Conservation (phyloP, 1,140 invertebrate species). For the Trichomalopsis sarcophagae region DNA sequence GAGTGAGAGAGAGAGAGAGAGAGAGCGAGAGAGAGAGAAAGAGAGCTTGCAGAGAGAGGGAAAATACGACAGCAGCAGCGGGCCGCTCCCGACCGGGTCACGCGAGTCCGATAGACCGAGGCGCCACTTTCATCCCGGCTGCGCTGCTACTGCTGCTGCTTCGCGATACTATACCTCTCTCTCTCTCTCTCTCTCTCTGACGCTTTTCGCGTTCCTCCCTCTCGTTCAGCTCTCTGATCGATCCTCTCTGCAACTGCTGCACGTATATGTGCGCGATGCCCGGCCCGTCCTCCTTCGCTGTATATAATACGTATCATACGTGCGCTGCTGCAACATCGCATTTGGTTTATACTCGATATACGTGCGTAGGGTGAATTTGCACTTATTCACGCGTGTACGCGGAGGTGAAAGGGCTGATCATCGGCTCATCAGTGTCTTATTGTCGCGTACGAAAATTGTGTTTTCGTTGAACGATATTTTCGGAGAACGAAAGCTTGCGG, state of each 20-base stretch:
- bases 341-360: background rate
- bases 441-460: too few species aligned
- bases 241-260: background rate
- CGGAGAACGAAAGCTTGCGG: too few species aligned
- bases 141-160: too few species aligned
- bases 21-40: background rate
- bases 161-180: too few species aligned
- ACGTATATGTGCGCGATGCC: background rate
- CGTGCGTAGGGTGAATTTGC: too few species aligned
- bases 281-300: background rate
- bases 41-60: background rate
- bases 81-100: background rate
- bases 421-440: too few species aligned
- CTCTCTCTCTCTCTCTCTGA: background rate
- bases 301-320: too few species aligned
- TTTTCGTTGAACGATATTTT: too few species aligned
- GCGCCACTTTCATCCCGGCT: background rate
- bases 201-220: constrained; percentile 2
- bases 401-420: too few species aligned
- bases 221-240: background rate
- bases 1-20: background rate
- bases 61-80: background rate
- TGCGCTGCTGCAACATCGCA: background rate
- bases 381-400: too few species aligned
- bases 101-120: background rate